Evolutionary conservation across 1,140 invertebrate genomes (phyloP), one percentile per base, ranked within the genome.

Genomic region (Physella acuta): DNA sequence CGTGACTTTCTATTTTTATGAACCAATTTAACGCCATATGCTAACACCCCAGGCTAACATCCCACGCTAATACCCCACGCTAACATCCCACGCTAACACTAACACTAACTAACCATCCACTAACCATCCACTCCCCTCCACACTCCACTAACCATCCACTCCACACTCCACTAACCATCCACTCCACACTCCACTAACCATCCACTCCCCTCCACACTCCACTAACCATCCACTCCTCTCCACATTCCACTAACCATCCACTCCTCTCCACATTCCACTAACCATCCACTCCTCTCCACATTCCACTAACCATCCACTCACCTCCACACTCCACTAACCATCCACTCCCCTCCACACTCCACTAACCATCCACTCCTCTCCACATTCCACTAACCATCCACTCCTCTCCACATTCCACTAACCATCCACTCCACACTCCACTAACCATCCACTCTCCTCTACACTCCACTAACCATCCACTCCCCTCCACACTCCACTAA

Each of bases 211-310:
- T 56, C 44, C 55, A 5, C 33, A 11, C 61, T n/a, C 20, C 52
- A 24, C 33, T 75, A 31, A 68, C 58, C 51, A 55, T 76, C 71
- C 65, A 44, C 60, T 44, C 68, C 61, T 71, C 39, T 51, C 53
- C 56, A 17, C 56, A 17, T 39, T 33, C 20, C 31, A 28, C 64
- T 61, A 3, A 20, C 51, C 26, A 62, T 60, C 67, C 58, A 14
- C 49, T 53, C 63, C 36, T 53, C 33, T 44, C 26, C 39, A 28
- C 33, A 49, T 68, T 36, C 60, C 61, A 51, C 60, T 56, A 33
- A 56, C 55, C 49, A 8, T 36, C 44, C 49, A 26, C 31, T 37
- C 34, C 56, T 66, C 44, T 53, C 56, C 33, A 31, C 44, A 36
- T 61, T 34, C 31, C 56, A 52, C 49, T 55, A 3, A n/a, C 44